Evolutionary conservation across 1,140 invertebrate genomes (phyloP).

Genomic region (Bombus ignitus): DNA sequence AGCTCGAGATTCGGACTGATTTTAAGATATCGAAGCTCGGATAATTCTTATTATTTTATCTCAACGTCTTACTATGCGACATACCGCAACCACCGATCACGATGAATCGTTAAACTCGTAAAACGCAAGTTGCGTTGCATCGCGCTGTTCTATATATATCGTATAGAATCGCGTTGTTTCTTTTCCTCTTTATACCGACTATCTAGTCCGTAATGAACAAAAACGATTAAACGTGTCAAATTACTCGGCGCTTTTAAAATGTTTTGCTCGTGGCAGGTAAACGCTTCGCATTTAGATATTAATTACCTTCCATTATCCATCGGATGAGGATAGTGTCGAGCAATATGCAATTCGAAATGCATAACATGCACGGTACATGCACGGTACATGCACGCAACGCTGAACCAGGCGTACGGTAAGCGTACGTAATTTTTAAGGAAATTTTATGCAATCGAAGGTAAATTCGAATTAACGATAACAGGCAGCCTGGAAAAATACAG

Average conservation of each 20-base stretch:
- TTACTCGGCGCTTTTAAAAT: constrained; percentile 1
- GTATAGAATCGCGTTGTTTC: not conserved
- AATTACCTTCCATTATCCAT: not conserved
- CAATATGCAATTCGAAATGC: not conserved
- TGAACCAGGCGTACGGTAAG: not conserved
- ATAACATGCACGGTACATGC: no score
- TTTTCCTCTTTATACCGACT: not conserved
- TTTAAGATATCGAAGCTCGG: no score
- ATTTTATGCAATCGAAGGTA: not conserved
- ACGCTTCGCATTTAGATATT: not conserved
- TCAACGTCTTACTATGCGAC: no score
- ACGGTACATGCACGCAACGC: not conserved
- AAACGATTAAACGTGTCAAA: constrained; percentile 9
- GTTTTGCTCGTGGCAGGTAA: not conserved
- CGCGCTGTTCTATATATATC: not conserved
- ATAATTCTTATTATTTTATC: no score
- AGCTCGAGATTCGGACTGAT: no score
- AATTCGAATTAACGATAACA: no score
- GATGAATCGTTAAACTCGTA: not conserved
- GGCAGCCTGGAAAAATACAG: no score
- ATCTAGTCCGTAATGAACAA: not conserved
- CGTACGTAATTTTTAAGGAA: not conserved
- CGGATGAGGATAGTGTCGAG: not conserved
- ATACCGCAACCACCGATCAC: no score
- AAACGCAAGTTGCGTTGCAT: not conserved